Evolutionary conservation across 2,888 invertebrate species (phyloP), one percentile per base, ranked within the genome.

Genomic region (Andrena fulva): DNA sequence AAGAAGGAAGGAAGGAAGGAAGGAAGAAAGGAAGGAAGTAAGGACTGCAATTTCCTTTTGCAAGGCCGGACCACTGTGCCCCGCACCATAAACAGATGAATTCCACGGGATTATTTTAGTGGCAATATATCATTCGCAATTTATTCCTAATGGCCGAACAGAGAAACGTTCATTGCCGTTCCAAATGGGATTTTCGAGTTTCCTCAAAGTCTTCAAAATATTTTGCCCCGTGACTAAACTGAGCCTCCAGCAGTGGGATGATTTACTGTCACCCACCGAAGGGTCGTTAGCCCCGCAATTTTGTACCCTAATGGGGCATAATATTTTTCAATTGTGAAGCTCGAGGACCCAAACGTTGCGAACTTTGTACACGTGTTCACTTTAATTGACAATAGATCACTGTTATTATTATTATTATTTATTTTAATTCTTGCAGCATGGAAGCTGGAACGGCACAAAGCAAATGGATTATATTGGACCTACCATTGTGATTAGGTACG

Each of bases 141-240:
- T 75, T 72, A 66, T 67, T 71, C 78, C 31, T 35, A 77, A 77
- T 59, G 10, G 52, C 20, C 62, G 56, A 33, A 6, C 70, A 12
- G 24, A 52, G 27, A 52, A 69, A 66, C 76, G 76, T 60, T 80
- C 75, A 76, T 68, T 71, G 78, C 66, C 62, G 54, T n/a, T 50
- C 50, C 8, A 67, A 73, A 70, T 56, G 29, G 69, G 64, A 73
- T 52, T 78, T 71, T 62, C 68, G 59, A 67, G 70, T 77, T 71
- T 63, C 24, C 59, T 62, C 74, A 60, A 54, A 69, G 33, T 35
- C 42, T 24, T 35, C 68, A 4, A n/a, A 70, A 84, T 84, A 84
- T 84, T 80, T 84, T 76, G 59, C 60, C 54, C 71, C 84, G 35
- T 56, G 42, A 35, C 79, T 71, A 73, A 74, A 72, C 69, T 69